Evolutionary conservation across 2,888 invertebrate genomes (phyloP), one percentile per base, ranked within the genome.

Genomic region (Calliscelio sp.): DNA sequence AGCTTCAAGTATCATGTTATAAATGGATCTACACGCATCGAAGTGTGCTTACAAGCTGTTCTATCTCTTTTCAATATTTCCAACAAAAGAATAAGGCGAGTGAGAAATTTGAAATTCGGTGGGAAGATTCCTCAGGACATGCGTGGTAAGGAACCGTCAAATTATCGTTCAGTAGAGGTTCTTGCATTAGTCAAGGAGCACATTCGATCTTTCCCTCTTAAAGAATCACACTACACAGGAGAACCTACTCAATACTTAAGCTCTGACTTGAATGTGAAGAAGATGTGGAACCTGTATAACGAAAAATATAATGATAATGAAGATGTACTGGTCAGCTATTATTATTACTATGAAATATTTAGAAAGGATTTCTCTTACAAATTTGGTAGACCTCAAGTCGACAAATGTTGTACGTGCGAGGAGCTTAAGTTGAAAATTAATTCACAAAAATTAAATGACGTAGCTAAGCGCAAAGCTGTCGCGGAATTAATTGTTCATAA

Each of bases 401-500:
- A 61, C 22, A 38, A 4, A 38, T 61, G 61, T 22, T 61, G 61
- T 22, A 61, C 35, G 49, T 66, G 66, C 38, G 66, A 66, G 20
- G 51, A 51, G 14, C 22, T 66, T 10, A 51, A 66, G 6, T 22
- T 66, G n/a, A 28, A 66, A 66, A 66, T 35, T 35, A 66, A 66
- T 51, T 49, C 66, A 32, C 66, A 49, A 32, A 49, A 66, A 25
- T 11, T 66, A 14, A 35, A 49, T 66, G 35, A 65, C 14, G 32
- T 16, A 41, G 46, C 38, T 18, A 51, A 66, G 51, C 41, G 20
- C 16, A 2, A 6, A 35, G 66, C 51, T 11, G 25, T 51, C 38
- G 66, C 49, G 24, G 66, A 66, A 66, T 44, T 66, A 44, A 44
- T 35, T 35, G 25, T 66, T 20, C 66, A 51, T 28, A 66, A 66